Evolutionary conservation across 2,888 invertebrate species (phyloP), one percentile per base, ranked within the genome.

Genomic region (Auanema freiburgensis): DNA sequence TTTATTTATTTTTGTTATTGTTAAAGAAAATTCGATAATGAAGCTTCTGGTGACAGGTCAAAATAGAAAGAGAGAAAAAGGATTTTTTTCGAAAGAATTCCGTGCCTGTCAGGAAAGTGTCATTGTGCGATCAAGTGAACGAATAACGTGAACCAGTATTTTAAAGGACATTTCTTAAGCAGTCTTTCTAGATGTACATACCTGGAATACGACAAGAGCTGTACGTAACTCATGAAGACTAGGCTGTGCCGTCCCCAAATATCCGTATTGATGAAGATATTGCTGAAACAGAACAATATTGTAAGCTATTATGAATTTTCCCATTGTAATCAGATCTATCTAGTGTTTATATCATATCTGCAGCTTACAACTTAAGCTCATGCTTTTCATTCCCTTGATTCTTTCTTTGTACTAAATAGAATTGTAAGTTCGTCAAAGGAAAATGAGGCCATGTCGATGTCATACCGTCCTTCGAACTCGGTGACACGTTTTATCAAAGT

Each of bases 261-360:
- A 78, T 24, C 81, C 81, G 65, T 73, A 82, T 43, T 75, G 68
- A 55, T 71, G 59, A 46, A 81, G 64, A 60, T 82, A 77, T 55
- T 72, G 65, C 81, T 81, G 67, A 64, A 79, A 79, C 12, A 18
- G 12, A 40, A 40, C 10, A 55, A 33, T 40, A 8, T 33, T 33
- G n/a, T n/a, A n/a, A n/a, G n/a, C n/a, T n/a, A n/a, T n/a, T n/a
- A n/a, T n/a, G n/a, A n/a, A n/a, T n/a, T n/a, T n/a, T n/a, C n/a
- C n/a, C n/a, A n/a, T n/a, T n/a, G n/a, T n/a, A n/a, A n/a, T n/a
- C n/a, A n/a, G n/a, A n/a, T n/a, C n/a, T n/a, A n/a, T n/a, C n/a
- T n/a, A n/a, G n/a, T 33, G 33, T 33, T 33, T 33, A 8, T 33
- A 5, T 33, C 33, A 5, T 33, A 3, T 33, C 33, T 33, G n/a